Percentiles rank a stretch among this genome's conserved stretches.
These are phyloP conservation scores for Leptura quadrifasciata DNA, from an alignment of 2,888 invertebrate species.

Conservation along the genomic window DNA sequence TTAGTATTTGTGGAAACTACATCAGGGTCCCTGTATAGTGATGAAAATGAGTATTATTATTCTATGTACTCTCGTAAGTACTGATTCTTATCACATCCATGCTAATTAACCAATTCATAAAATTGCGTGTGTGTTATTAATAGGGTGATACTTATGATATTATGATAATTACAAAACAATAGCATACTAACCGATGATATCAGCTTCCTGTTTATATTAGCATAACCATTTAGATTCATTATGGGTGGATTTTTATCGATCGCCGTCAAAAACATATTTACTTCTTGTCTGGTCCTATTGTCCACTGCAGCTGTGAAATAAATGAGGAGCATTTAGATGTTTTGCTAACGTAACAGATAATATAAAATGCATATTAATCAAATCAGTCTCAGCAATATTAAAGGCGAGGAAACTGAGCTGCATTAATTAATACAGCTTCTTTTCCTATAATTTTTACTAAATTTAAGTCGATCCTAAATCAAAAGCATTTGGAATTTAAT, in stretches of 20 bases:
- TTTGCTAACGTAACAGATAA: background rate
- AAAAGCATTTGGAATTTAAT: no score
- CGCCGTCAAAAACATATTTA: slow-evolving; percentile 84
- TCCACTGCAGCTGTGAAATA: slow-evolving; percentile 74
- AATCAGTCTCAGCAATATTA: no score
- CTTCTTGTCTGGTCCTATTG: slow-evolving; percentile 80
- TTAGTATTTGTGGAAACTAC: no score
- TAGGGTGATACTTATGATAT: background rate
- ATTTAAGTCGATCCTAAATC: no score
- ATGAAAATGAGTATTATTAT: background rate
- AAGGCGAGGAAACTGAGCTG: no score
- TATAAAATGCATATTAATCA: no score
- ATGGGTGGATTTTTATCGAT: slow-evolving; percentile 85
- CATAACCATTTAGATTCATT: slow-evolving; percentile 85
- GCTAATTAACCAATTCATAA: slow-evolving; percentile 13
- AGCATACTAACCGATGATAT: slow-evolving; percentile 79
- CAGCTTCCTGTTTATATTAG: slow-evolving; percentile 82
- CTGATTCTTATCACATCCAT: background rate
- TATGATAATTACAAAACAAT: slow-evolving; percentile 26
- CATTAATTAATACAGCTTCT: no score
- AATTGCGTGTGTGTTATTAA: slow-evolving; percentile 5
- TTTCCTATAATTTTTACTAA: no score
- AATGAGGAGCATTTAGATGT: background rate
- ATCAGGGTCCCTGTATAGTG: no score
- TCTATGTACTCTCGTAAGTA: background rate